A percentile compares a stretch with the other conserved stretches of the same genome.
phyloP scores from a whole-genome alignment of 2,797 vertebrate genomes.

The Nannoperca obscura region DNA sequence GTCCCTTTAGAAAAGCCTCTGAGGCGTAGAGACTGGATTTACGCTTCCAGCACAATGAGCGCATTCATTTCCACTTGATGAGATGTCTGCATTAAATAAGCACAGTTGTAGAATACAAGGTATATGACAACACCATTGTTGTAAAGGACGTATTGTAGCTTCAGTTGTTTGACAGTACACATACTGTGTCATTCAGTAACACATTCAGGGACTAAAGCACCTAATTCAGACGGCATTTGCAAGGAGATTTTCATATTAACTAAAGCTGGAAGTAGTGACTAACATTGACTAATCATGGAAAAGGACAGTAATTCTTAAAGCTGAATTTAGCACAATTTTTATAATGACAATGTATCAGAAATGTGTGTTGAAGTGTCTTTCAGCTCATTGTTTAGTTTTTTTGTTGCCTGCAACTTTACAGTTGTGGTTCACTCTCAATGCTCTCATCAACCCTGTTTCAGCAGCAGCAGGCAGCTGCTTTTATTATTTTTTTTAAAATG shows the following conservation, averaged over 20 bases:
- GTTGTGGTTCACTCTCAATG: not conserved
- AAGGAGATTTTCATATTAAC: conserved; percentile 9
- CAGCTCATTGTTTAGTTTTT: not conserved
- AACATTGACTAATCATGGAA: not conserved
- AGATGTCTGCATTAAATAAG: conserved; percentile 49
- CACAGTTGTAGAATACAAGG: conserved; percentile 35
- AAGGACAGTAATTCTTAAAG: not conserved
- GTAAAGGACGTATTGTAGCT: conserved; percentile 44
- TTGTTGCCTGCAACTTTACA: not conserved
- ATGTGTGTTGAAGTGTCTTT: not conserved
- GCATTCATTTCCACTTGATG: conserved; percentile 65
- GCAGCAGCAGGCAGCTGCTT: not conserved
- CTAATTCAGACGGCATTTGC: conserved; percentile 17
- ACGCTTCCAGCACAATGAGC: conserved; percentile 59
- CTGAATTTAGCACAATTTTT: not conserved
- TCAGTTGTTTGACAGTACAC: conserved; percentile 25
- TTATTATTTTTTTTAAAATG: not conserved
- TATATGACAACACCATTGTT: conserved; percentile 57
- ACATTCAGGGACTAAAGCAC: conserved; percentile 33
- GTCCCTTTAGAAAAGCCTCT: conserved; percentile 40
- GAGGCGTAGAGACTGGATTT: conserved; percentile 19
- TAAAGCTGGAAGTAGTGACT: conserved; percentile 10
- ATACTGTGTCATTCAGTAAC: conserved; percentile 31
- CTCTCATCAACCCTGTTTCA: not conserved
- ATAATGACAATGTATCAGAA: not conserved